These are phyloP conservation scores for Numenius phaeopus DNA, from an alignment of 2,797 vertebrate genomes.

Conservation along the genomic window DNA sequence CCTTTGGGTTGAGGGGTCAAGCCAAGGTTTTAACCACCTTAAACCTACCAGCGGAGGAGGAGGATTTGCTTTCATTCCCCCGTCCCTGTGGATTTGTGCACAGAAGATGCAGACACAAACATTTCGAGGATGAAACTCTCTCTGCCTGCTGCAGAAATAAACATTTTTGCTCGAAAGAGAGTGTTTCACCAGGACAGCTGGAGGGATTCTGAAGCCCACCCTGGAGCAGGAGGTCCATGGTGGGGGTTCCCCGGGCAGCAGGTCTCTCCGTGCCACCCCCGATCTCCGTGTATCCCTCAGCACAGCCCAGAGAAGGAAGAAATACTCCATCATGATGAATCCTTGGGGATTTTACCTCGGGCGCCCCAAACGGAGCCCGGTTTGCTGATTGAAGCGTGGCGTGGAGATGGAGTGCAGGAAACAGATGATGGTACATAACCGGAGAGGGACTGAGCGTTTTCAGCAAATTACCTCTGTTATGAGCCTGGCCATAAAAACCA, in stretches of 20 bases:
- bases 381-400: neutral
- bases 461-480: constrained; percentile 74
- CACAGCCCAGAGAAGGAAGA: neutral
- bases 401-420: constrained; percentile 7
- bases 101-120: neutral
- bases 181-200: neutral
- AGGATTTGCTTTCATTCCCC: neutral
- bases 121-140: neutral
- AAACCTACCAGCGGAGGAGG: neutral
- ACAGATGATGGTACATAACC: constrained; percentile 24
- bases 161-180: constrained; percentile 21
- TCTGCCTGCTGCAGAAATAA: constrained; percentile 49
- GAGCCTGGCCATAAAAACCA: constrained; percentile 77
- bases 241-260: neutral
- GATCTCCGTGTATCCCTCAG: rapidly evolving
- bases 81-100: rapidly evolving
- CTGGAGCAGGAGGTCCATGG: neutral
- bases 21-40: neutral
- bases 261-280: rapidly evolving
- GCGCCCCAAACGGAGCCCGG: neutral
- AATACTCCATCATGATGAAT: neutral
- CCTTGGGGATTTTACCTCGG: constrained; percentile 18
- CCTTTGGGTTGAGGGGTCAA: neutral
- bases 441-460: constrained; percentile 53
- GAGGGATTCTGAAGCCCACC: constrained; percentile 52